These are phyloP conservation scores for Tipula unca DNA, from an alignment of 2,888 invertebrate species.

Conservation along the genomic window DNA sequence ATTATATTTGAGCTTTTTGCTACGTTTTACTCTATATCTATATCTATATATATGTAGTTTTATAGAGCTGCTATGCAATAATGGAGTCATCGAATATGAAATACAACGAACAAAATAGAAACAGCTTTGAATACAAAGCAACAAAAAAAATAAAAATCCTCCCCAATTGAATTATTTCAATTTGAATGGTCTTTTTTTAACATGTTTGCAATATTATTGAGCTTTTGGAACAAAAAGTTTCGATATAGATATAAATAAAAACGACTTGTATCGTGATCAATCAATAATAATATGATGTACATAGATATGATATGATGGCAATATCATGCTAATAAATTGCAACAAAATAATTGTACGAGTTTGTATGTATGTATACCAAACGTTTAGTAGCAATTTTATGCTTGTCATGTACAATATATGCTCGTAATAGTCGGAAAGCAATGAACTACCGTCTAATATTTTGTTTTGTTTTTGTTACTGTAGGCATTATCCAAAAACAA, in stretches of 20 bases:
- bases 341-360: too few relatives aligned
- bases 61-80: not conserved
- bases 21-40: not conserved
- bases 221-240: not conserved
- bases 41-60: not conserved
- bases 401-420: not conserved
- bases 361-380: not conserved
- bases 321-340: not conserved
- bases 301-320: not conserved
- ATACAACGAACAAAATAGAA: not conserved
- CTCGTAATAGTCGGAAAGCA: not conserved
- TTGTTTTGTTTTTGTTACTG: not conserved
- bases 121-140: not conserved
- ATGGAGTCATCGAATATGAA: not conserved
- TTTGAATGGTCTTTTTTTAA: not conserved
- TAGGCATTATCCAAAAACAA: not conserved
- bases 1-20: not conserved
- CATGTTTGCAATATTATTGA: constrained; percentile 9
- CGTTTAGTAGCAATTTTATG: not conserved
- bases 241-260: not conserved
- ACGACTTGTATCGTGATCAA: not conserved
- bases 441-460: not conserved
- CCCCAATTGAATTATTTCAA: not conserved
- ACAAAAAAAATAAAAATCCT: not conserved
- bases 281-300: not conserved